These are phyloP conservation scores for Triplophysa yarkandensis DNA, from an alignment of 2,797 vertebrate genomes.

Conservation along the genomic window DNA sequence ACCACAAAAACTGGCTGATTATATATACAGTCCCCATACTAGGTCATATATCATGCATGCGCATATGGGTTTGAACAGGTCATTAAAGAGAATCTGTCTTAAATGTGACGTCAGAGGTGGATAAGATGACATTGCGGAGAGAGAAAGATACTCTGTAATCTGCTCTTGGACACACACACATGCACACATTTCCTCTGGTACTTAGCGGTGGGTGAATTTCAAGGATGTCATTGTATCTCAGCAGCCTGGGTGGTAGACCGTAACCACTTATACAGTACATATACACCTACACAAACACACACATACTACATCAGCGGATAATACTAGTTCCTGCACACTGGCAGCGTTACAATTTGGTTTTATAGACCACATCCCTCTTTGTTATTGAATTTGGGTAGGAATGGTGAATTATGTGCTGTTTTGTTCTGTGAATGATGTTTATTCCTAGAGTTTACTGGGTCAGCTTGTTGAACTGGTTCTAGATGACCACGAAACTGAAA, in stretches of 20 bases:
- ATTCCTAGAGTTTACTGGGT: conserved; percentile 34
- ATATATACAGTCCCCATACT: conserved; percentile 25
- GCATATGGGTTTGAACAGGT: conserved; percentile 28
- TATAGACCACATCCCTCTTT: conserved; percentile 33
- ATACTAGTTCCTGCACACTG: not conserved
- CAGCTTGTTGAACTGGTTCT: conserved; percentile 22
- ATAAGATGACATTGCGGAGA: conserved; percentile 3
- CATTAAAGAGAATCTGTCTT: conserved; percentile 37
- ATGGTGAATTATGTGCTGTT: conserved; percentile 35
- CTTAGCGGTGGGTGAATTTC: conserved; percentile 22
- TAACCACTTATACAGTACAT: conserved; percentile 42
- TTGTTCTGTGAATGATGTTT: conserved; percentile 33
- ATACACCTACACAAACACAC: conserved; percentile 27
- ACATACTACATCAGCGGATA: conserved; percentile 18
- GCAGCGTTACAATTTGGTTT: conserved; percentile 11
- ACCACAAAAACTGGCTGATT: conserved; percentile 27
- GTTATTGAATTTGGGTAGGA: conserved; percentile 28
- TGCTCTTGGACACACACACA: not conserved
- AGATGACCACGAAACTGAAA: conserved; percentile 7
- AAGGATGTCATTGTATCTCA: conserved; percentile 36
- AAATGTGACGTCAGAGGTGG: not conserved
- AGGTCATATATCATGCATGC: conserved; percentile 32
- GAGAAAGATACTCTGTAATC: conserved; percentile 30
- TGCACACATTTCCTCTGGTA: conserved; percentile 10
- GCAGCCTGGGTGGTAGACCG: conserved; percentile 47